Base-by-base conservation (phyloP, 2,888 invertebrate genomes). In the Chrysotoxum bicinctum region DNA sequence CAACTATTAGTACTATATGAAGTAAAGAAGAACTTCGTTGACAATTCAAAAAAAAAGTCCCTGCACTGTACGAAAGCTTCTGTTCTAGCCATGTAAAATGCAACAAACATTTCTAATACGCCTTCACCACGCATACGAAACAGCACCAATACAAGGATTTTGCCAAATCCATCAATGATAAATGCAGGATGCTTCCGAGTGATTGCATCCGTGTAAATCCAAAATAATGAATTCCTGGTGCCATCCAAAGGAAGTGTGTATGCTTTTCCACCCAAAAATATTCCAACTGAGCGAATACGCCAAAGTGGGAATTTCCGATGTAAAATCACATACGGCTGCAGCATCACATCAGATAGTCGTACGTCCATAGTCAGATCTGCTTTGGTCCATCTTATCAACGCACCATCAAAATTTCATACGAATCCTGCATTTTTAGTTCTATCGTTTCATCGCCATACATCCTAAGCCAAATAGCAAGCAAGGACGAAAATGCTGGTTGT, bases 151-250 rank as follows among this genome's bases (percentile, higher is more conserved):
- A 43, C 19, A 45, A 35, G 26, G 43, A 45, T 72, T 52, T 56
- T 77, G 60, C 52, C 26, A 73, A 73, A 76, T 70, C 81, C 77
- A 74, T 85, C 85, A 78, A 80, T 73, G 80, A 85, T 85, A 77
- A 81, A 85, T 73, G 76, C 85, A 81, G 85, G 81, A 81, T 64
- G 62, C 68, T 81, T 85, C 76, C 80, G 85, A 81, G 50, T 85
- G 85, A 85, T 85, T 85, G 85, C 85, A 69, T 81, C 76, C 85
- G 76, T 81, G 81, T 77, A 81, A 56, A 85, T 73, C 68, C 73
- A 77, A 85, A 81, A 81, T 80, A 80, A 85, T 81, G 76, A 81
- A 73, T 85, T 73, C 69, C 62, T 62, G 69, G 54, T 85, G 70
- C 60, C 68, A 35, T 26, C 23, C 37, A 7, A 32, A 8, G 9